A percentile compares a stretch with the other conserved stretches of the same genome.
Evolutionary conservation across 2,797 vertebrate genomes (phyloP).

Genomic region (Lacerta agilis): DNA sequence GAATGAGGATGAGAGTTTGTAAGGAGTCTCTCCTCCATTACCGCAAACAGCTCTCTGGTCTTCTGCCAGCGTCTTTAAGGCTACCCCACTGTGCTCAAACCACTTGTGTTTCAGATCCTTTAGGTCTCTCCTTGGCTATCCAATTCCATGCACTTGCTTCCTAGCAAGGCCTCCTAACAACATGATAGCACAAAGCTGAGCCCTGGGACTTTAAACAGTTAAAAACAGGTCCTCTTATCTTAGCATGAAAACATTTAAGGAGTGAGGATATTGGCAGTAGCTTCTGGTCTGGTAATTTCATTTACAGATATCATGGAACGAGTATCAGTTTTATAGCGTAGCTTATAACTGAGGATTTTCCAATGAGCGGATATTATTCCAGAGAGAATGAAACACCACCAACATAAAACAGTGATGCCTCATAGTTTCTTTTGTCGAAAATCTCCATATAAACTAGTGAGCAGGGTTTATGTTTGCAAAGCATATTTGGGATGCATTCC

Average conservation of each 20-base stretch:
- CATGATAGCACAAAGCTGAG: neutral
- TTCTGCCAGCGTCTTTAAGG: constrained; percentile 56
- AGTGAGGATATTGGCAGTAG: constrained; percentile 37
- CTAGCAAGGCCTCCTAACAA: neutral
- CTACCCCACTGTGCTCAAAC: constrained; percentile 57
- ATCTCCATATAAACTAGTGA: neutral
- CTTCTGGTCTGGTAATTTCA: constrained; percentile 39
- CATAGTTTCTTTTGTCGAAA: neutral
- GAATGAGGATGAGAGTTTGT: constrained; percentile 60
- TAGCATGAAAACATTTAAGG: constrained; percentile 30
- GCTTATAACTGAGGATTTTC: constrained; percentile 42
- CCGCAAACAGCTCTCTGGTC: constrained; percentile 36
- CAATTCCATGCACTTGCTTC: constrained; percentile 55
- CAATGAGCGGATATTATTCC: neutral
- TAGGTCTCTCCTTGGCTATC: neutral
- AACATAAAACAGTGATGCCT: neutral
- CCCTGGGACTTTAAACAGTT: neutral
- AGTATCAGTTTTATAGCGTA: constrained; percentile 1
- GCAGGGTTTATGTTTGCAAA: neutral
- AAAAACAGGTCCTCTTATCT: constrained; percentile 34
- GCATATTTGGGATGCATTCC: constrained; percentile 1
- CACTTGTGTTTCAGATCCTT: constrained; percentile 53
- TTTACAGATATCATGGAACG: neutral
- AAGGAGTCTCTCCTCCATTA: constrained; percentile 54
- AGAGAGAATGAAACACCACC: neutral